These are phyloP conservation scores for Xylocampa areola DNA, from an alignment of 2,888 invertebrate species.

Conservation along the genomic window DNA sequence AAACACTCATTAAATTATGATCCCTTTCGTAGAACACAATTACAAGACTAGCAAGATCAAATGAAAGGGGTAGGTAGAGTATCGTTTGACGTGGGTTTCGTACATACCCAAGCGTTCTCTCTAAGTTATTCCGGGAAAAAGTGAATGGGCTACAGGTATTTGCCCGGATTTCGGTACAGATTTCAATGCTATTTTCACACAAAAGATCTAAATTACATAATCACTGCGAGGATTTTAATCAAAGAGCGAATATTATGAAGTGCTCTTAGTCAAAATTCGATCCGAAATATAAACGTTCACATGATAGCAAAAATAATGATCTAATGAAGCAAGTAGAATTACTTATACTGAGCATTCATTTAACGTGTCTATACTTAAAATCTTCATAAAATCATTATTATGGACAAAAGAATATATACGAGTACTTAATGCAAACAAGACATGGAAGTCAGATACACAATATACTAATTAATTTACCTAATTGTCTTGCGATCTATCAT, in stretches of 20 bases:
- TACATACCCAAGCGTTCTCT: constrained; percentile 20
- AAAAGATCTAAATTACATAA: constrained; percentile 40
- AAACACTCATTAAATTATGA: no score
- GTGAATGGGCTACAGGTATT: constrained; percentile 30
- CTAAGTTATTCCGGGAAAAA: constrained; percentile 27
- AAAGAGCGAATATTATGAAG: constrained; percentile 13
- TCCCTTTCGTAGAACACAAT: constrained; percentile 5
- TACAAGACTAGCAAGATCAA: constrained; percentile 23
- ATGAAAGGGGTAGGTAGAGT: constrained; percentile 27
- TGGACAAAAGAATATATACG: no score
- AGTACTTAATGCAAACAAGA: no score
- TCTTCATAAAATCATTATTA: no score
- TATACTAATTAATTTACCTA: no score
- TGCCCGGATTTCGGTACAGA: constrained; percentile 27
- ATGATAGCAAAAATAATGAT: neutral
- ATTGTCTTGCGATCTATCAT: no score
- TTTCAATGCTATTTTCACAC: constrained; percentile 32
- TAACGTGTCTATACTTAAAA: no score
- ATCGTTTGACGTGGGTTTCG: constrained; percentile 13
- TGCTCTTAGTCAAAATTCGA: neutral
- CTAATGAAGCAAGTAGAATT: neutral
- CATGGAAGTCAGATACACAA: no score
- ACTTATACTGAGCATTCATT: neutral
- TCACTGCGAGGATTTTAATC: constrained; percentile 20
- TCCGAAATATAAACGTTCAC: neutral